Evolutionary conservation across 2,888 invertebrate species (phyloP), one percentile per base, ranked within the genome.

Genomic region (Apeira syringaria): DNA sequence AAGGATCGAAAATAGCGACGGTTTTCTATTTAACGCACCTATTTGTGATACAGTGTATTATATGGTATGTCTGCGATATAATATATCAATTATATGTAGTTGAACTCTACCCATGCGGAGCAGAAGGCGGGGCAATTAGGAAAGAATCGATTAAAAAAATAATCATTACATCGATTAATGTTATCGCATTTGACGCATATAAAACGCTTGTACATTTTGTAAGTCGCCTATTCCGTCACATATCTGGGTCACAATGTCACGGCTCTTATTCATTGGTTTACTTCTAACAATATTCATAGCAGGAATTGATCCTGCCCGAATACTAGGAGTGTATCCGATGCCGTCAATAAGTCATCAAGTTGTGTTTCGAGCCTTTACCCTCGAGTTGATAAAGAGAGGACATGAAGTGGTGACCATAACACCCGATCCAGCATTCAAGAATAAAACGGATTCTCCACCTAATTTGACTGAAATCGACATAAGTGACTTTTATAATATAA

Each of bases 301-400:
- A 20, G 20, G 6, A 4, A 34, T 38, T 15, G 13, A 43, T 5
- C 37, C 50, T 9, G 75, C 74, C 0, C 68, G 64, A 43, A 84
- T 86, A 22, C 47, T 86, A 15, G 75, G 61, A 0, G 51, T 81
- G 0, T 60, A 74, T 29, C 65, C 81, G 0, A 49, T 57, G 3
- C 72, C 82, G 1, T 74, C 81, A 0, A 59, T 78, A 20, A 88
- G 83, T 39, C 86, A 87, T 45, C 81, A 82, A 51, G 55, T 74
- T 0, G 70, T 78, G 0, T 80, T 67, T 35, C 61, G 68, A 22
- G 56, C 66, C 0, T 39, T 85, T 0, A 66, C 70, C 5, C 43
- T 63, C 3, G 79, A 76, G 26, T 50, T 90, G 10, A 65, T 68
- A 0, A 64, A 59, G 20, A 61, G 73, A 10, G 87, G 85, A 1